A percentile compares a stretch with the other conserved stretches of the same genome.
These are phyloP conservation scores for Pomacea maculata DNA, from an alignment of 1,140 invertebrate genomes.

Conservation along the genomic window DNA sequence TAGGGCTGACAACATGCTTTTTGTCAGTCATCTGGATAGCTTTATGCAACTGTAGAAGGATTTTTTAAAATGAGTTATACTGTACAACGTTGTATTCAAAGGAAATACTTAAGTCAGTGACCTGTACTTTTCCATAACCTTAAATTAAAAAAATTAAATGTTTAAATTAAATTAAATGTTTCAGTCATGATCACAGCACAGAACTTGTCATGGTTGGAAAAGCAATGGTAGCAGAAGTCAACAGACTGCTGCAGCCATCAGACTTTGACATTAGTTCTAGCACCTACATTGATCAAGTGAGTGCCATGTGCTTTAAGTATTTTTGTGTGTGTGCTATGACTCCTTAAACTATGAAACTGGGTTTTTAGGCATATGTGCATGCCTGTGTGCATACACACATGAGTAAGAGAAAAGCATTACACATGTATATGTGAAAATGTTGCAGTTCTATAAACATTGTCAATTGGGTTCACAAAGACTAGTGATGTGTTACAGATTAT, in stretches of 20 bases:
- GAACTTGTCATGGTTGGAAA: slow-evolving; percentile 41
- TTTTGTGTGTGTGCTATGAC: background rate
- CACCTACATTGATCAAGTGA: slow-evolving; percentile 37
- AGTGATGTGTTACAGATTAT: slow-evolving; percentile 28
- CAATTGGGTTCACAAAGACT: background rate
- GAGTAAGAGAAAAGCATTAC: background rate
- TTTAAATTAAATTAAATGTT: slow-evolving; percentile 8
- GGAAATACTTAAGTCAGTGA: too few species aligned
- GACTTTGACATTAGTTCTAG: slow-evolving; percentile 36
- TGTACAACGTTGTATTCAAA: too few species aligned
- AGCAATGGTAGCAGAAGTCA: slow-evolving; percentile 33
- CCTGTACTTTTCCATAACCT: background rate
- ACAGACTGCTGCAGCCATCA: slow-evolving; percentile 34
- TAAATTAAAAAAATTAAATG: background rate
- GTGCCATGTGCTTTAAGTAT: background rate
- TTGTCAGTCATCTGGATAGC: too few species aligned
- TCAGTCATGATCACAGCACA: slow-evolving; percentile 45
- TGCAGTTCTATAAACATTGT: background rate
- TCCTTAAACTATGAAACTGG: background rate
- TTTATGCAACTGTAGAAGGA: too few species aligned
- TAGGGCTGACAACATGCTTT: too few species aligned
- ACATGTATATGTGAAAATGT: background rate
- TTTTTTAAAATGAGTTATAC: too few species aligned
- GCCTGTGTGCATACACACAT: background rate
- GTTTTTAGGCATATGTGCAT: slow-evolving; percentile 1